Conservation (phyloP, 2,888 invertebrate species). For the Mactromeris polynyma region DNA sequence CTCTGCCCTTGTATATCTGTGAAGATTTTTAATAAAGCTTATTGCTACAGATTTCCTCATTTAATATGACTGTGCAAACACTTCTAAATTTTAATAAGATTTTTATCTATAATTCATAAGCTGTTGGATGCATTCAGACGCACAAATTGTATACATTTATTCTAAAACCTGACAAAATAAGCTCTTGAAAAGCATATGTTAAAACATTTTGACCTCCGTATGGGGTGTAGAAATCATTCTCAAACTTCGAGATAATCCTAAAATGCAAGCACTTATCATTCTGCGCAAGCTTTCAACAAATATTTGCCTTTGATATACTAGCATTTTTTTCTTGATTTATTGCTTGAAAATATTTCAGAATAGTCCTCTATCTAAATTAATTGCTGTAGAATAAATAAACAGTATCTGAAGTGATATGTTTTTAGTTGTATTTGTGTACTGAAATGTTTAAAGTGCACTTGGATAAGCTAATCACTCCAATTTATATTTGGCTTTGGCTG, state of each 20-base stretch:
- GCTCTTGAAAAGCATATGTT: not conserved
- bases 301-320: not conserved
- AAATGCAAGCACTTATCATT: not conserved
- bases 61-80: not conserved
- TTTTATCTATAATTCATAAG: not conserved
- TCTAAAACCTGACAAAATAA: not conserved
- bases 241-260: not conserved
- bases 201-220: not conserved
- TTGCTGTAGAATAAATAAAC: not conserved
- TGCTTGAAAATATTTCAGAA: not conserved
- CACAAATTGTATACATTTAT: not conserved
- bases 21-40: not conserved
- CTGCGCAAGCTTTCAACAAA: not conserved
- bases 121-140: not conserved
- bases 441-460: not conserved
- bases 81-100: not conserved
- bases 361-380: not conserved
- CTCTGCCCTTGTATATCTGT: not conserved
- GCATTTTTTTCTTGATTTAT: not conserved
- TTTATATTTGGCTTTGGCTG: not conserved
- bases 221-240: constrained; percentile 4
- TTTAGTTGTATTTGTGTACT: not conserved
- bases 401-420: not conserved
- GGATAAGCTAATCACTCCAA: not conserved
- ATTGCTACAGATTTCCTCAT: not conserved